Evolutionary conservation across 2,113 vertebrate species (phyloP).

Genomic region (Mobula birostris): DNA sequence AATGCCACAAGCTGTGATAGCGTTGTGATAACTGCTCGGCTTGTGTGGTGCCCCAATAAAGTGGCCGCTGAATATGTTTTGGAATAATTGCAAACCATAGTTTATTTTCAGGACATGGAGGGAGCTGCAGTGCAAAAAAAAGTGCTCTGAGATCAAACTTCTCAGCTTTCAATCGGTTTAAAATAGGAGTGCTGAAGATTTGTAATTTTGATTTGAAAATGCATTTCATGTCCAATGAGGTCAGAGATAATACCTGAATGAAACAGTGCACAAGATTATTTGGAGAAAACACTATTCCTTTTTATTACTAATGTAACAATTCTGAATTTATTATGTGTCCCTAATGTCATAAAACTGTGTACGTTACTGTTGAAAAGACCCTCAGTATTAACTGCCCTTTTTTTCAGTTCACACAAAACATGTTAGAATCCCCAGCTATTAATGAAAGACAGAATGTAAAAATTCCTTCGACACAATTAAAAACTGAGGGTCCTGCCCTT

Average conservation of each 20-base stretch:
- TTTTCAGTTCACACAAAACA: constrained; percentile 32
- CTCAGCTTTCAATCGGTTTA: not conserved
- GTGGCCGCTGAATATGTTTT: too few relatives aligned
- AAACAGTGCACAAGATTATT: not conserved
- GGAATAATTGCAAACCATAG: too few relatives aligned
- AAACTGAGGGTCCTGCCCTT: constrained; percentile 34
- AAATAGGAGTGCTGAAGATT: too few relatives aligned
- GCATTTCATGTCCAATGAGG: not conserved
- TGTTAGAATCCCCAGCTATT: constrained; percentile 35
- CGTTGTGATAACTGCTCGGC: too few relatives aligned
- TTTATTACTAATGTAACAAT: not conserved
- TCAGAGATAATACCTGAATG: not conserved
- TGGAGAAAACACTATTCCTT: not conserved
- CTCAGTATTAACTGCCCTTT: constrained; percentile 10
- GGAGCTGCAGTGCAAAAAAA: too few relatives aligned
- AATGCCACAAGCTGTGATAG: too few relatives aligned
- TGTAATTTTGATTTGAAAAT: too few relatives aligned
- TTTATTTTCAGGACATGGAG: too few relatives aligned
- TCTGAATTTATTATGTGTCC: not conserved
- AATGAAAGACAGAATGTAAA: constrained; percentile 38
- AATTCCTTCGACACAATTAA: constrained; percentile 37
- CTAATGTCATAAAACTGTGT: not conserved
- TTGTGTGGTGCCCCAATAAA: too few relatives aligned
- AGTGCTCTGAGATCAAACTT: too few relatives aligned
- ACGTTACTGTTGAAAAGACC: not conserved